These are phyloP conservation scores for Luffia ferchaultella DNA, from an alignment of 2,888 invertebrate genomes.

Conservation along the genomic window DNA sequence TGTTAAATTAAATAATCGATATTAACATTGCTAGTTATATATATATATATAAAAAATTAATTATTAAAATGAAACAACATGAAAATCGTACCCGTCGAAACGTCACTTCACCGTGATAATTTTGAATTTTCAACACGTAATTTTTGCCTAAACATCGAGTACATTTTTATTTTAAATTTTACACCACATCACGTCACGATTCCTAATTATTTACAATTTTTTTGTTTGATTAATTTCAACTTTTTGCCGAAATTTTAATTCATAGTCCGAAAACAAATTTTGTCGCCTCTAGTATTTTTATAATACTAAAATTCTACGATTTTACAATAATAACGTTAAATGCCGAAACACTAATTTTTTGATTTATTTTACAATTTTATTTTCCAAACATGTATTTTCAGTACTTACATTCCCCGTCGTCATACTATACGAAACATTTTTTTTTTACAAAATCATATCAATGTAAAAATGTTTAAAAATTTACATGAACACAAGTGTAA, in stretches of 20 bases:
- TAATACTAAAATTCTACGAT: slow-evolving; percentile 44
- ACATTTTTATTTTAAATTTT: not conserved
- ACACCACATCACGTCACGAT: slow-evolving; percentile 42
- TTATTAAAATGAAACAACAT: too few species aligned
- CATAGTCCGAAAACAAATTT: slow-evolving; percentile 48
- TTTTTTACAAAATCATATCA: too few species aligned
- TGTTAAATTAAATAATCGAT: not conserved
- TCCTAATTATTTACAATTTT: slow-evolving; percentile 52
- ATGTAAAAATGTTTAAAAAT: too few species aligned
- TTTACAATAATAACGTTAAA: slow-evolving; percentile 32
- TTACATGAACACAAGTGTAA: too few species aligned
- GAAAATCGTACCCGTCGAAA: too few species aligned
- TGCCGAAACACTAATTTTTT: slow-evolving; percentile 7
- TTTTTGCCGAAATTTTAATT: slow-evolving; percentile 5
- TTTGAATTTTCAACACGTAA: slow-evolving; percentile 9
- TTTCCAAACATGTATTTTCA: not conserved
- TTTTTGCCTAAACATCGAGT: slow-evolving; percentile 45
- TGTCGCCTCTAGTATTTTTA: slow-evolving; percentile 44
- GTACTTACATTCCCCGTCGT: too few species aligned
- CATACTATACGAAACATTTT: too few species aligned
- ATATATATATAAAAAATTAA: too few species aligned
- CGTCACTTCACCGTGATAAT: not conserved
- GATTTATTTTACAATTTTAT: not conserved
- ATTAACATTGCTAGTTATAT: too few species aligned
- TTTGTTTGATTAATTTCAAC: slow-evolving; percentile 25